Percentiles rank a stretch among this genome's conserved stretches.
These are phyloP conservation scores for Danio kyathit DNA, from an alignment of 2,797 vertebrate species.

Conservation along the genomic window DNA sequence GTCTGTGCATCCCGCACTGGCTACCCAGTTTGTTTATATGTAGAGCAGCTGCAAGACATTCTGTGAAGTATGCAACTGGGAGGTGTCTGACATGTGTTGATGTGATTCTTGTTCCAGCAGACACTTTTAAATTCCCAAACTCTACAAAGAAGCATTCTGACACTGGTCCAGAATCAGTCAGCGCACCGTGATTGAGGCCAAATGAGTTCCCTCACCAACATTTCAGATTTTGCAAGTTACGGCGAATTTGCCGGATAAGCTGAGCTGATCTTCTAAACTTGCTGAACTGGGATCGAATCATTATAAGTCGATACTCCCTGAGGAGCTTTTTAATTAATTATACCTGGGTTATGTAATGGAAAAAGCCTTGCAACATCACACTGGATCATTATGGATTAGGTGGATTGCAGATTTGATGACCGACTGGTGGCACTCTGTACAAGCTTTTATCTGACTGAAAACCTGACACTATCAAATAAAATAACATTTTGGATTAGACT, in stretches of 20 bases:
- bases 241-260: neutral
- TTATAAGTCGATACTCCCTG: conserved; percentile 42
- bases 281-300: conserved; percentile 10
- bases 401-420: conserved; percentile 50
- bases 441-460: conserved; percentile 26
- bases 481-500: neutral
- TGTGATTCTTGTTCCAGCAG: conserved; percentile 20
- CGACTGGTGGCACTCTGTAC: conserved; percentile 16
- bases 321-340: conserved; percentile 56
- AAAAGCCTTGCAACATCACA: conserved; percentile 26
- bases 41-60: conserved; percentile 1
- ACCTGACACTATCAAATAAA: conserved; percentile 9
- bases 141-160: neutral
- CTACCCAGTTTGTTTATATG: conserved; percentile 9
- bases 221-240: conserved; percentile 28
- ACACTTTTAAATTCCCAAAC: neutral
- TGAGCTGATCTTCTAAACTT: conserved; percentile 22
- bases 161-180: neutral
- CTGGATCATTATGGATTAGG: conserved; percentile 58
- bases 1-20: neutral
- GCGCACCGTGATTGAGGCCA: neutral
- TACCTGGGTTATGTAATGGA: conserved; percentile 55
- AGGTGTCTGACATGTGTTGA: conserved; percentile 5
- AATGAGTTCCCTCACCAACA: neutral
- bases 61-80: neutral